A percentile compares a stretch with the other conserved stretches of the same genome.
Evolutionary conservation across 2,888 invertebrate genomes (phyloP).

Genomic region (Orgyia antiqua): DNA sequence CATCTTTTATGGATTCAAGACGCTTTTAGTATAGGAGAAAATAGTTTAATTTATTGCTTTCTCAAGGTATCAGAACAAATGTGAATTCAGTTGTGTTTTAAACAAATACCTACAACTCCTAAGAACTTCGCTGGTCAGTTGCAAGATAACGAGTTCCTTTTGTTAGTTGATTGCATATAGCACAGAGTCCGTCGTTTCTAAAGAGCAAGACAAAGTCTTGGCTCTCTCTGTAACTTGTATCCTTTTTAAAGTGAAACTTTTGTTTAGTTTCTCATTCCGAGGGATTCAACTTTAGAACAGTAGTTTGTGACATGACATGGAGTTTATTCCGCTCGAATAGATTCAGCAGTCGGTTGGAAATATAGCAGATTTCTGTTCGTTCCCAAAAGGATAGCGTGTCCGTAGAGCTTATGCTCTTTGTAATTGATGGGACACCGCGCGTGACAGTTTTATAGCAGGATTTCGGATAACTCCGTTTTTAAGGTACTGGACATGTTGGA

Average conservation of each 20-base stretch:
- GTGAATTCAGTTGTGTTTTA: too few relatives aligned
- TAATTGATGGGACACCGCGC: slow-evolving; percentile 24
- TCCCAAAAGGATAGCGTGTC: slow-evolving; percentile 23
- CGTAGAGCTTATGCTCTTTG: slow-evolving; percentile 23
- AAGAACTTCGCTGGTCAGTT: too few relatives aligned
- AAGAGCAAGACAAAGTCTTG: not conserved
- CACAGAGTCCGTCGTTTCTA: slow-evolving; percentile 8
- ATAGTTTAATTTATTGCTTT: too few relatives aligned
- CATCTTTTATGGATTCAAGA: too few relatives aligned
- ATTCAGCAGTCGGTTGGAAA: slow-evolving; percentile 9
- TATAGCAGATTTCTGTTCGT: slow-evolving; percentile 24
- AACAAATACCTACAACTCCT: too few relatives aligned
- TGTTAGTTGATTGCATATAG: slow-evolving; percentile 13
- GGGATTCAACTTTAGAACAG: slow-evolving; percentile 13
- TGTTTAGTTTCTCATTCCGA: slow-evolving; percentile 12
- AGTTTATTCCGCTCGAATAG: slow-evolving; percentile 21
- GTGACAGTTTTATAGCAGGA: slow-evolving; percentile 27
- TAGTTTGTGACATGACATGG: slow-evolving; percentile 12
- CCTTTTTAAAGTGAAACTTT: slow-evolving; percentile 13
- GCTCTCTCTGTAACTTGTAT: slow-evolving; percentile 12
- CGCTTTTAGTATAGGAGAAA: too few relatives aligned
- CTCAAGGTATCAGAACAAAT: too few relatives aligned
- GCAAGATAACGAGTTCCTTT: slow-evolving; percentile 8
- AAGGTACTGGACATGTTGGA: slow-evolving; percentile 14
- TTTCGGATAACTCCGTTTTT: slow-evolving; percentile 19